Evolutionary conservation across 2,113 vertebrate genomes (phyloP).

Genomic region (Dolichallabes microphthalmus): DNA sequence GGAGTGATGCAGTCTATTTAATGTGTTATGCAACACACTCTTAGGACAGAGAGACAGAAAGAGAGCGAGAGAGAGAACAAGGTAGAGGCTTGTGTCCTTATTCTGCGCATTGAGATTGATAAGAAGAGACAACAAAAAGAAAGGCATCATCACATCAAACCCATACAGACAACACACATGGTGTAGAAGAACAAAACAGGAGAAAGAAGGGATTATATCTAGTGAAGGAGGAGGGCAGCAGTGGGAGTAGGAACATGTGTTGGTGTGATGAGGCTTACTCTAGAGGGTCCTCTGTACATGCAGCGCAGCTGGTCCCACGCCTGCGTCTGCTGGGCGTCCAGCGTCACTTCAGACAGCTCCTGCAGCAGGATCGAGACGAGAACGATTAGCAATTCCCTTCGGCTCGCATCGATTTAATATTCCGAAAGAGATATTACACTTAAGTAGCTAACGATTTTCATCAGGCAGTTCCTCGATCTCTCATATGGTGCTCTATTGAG

Average conservation of each 20-base stretch:
- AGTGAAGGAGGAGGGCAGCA: background rate
- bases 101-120: background rate
- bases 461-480: background rate
- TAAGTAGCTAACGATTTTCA: background rate
- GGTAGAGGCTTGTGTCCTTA: background rate
- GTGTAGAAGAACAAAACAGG: background rate
- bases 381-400: background rate
- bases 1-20: constrained; percentile 8
- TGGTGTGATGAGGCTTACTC: constrained; percentile 69
- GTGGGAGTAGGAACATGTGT: constrained; percentile 10
- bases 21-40: constrained; percentile 28
- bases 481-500: background rate
- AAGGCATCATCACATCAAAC: constrained; percentile 1
- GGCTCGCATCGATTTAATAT: background rate
- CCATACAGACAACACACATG: constrained; percentile 16
- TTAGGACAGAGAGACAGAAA: background rate
- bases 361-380: constrained; percentile 60
- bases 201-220: background rate
- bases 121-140: background rate
- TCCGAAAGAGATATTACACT: background rate
- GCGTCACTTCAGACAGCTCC: constrained; percentile 72
- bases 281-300: constrained; percentile 86
- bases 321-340: constrained; percentile 90
- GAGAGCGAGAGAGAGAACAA: constrained; percentile 4
- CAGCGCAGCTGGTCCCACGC: constrained; percentile 90